These are phyloP conservation scores for Drymonia ruficornis DNA, from an alignment of 2,888 invertebrate genomes.

Conservation along the genomic window DNA sequence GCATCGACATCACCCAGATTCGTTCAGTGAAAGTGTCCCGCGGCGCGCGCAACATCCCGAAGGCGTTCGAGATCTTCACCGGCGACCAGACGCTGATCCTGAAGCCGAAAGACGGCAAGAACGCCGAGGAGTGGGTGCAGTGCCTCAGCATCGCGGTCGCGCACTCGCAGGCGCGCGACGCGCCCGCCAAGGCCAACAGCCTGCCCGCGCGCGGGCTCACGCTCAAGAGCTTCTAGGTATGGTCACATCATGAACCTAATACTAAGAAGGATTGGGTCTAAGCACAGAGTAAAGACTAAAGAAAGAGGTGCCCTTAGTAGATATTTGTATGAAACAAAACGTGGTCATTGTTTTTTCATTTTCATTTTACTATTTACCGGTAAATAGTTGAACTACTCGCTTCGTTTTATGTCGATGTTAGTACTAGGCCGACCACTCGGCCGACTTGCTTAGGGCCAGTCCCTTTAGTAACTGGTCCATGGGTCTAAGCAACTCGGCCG, in stretches of 20 bases:
- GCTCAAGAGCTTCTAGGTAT: constrained; percentile 70
- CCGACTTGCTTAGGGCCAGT: too few species aligned
- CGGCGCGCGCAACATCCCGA: constrained; percentile 96
- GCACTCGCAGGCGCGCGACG: constrained; percentile 89
- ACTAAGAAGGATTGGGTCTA: too few species aligned
- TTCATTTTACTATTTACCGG: too few species aligned
- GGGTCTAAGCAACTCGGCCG: too few species aligned
- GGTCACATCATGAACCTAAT: background rate
- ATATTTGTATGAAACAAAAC: too few species aligned
- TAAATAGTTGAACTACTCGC: too few species aligned
- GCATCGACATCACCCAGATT: constrained; percentile 96
- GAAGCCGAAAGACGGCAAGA: constrained; percentile 97
- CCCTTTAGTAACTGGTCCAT: too few species aligned
- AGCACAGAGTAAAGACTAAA: too few species aligned
- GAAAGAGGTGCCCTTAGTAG: too few species aligned
- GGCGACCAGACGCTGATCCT: constrained; percentile 96
- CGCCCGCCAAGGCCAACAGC: constrained; percentile 80
- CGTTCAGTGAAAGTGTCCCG: constrained; percentile 97
- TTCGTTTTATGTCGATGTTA: too few species aligned
- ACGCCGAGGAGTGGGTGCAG: constrained; percentile 98
- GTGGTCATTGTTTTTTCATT: too few species aligned
- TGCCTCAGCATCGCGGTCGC: constrained; percentile 97
- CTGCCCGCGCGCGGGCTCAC: constrained; percentile 79
- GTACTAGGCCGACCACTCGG: too few species aligned
- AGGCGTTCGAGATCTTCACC: constrained; percentile 98